phyloP scores from a whole-genome alignment of 2,113 vertebrate genomes.

The Pycnonotus jocosus region DNA sequence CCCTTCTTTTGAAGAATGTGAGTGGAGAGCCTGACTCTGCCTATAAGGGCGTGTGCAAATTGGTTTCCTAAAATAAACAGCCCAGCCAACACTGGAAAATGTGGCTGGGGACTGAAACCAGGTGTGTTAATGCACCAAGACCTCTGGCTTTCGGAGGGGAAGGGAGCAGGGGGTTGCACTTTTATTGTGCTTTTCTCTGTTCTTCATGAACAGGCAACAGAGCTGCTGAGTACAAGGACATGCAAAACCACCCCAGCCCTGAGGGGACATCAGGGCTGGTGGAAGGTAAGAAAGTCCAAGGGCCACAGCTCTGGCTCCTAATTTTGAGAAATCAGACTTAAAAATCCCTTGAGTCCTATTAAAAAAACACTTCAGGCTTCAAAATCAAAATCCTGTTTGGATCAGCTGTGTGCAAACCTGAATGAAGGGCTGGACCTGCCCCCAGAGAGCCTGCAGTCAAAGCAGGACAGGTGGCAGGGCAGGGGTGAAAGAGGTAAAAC shows the following conservation, averaged over 20 bases:
- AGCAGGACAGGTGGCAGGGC: background rate
- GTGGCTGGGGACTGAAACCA: conserved; percentile 56
- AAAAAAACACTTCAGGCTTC: background rate
- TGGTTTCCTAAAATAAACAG: conserved; percentile 72
- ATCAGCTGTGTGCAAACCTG: background rate
- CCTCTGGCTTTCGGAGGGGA: background rate
- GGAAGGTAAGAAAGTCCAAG: background rate
- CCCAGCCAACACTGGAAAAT: background rate
- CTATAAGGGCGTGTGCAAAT: conserved; percentile 65
- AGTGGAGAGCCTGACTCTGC: background rate
- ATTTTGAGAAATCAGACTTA: background rate
- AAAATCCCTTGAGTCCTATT: background rate
- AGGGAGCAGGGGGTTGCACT: background rate
- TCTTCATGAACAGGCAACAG: background rate
- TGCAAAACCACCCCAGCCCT: background rate
- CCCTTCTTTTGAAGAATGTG: conserved; percentile 58
- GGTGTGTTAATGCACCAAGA: background rate
- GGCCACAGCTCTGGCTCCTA: background rate
- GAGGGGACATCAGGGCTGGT: background rate
- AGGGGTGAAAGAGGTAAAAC: background rate
- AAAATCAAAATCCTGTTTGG: background rate
- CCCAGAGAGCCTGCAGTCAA: background rate
- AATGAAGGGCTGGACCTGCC: background rate
- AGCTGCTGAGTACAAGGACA: background rate
- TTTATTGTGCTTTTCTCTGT: background rate